Conservation (phyloP, 2,797 vertebrate species). For the Chaenodraco wilsoni region DNA sequence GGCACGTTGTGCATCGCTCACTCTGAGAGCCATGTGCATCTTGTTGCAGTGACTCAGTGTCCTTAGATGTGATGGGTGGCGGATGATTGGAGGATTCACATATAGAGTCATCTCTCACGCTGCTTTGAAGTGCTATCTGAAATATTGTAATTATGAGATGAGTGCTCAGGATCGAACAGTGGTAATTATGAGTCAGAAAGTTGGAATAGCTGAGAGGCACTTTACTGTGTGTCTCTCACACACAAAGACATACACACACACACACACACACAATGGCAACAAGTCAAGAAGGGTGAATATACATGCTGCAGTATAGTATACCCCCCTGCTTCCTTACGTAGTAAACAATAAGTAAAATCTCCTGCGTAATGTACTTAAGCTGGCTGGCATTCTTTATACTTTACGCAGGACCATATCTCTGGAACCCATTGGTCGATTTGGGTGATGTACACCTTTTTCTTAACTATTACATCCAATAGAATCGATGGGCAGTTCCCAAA, state of each 20-base stretch:
- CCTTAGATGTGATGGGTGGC: slow-evolving; percentile 21
- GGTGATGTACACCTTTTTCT: no score
- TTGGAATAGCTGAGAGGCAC: slow-evolving; percentile 49
- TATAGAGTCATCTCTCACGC: slow-evolving; percentile 39
- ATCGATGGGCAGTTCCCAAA: no score
- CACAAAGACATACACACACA: not conserved
- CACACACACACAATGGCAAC: not conserved
- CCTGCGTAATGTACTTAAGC: no score
- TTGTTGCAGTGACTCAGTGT: slow-evolving; percentile 47
- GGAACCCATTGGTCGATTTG: no score
- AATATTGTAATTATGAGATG: slow-evolving; percentile 56
- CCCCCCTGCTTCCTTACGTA: no score
- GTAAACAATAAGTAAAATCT: no score
- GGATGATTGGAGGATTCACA: slow-evolving; percentile 33
- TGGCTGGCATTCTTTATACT: no score
- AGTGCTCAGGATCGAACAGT: slow-evolving; percentile 28
- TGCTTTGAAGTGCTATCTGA: slow-evolving; percentile 54
- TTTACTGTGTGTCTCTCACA: slow-evolving; percentile 13
- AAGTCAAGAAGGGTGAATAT: slow-evolving; percentile 7
- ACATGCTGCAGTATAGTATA: not conserved
- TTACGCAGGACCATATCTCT: no score
- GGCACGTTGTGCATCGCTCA: not conserved
- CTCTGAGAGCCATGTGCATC: slow-evolving; percentile 26
- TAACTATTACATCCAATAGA: no score
- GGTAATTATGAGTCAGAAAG: slow-evolving; percentile 51